Evolutionary conservation across 2,797 vertebrate species (phyloP).

Genomic region (Rhynchotus rufescens): DNA sequence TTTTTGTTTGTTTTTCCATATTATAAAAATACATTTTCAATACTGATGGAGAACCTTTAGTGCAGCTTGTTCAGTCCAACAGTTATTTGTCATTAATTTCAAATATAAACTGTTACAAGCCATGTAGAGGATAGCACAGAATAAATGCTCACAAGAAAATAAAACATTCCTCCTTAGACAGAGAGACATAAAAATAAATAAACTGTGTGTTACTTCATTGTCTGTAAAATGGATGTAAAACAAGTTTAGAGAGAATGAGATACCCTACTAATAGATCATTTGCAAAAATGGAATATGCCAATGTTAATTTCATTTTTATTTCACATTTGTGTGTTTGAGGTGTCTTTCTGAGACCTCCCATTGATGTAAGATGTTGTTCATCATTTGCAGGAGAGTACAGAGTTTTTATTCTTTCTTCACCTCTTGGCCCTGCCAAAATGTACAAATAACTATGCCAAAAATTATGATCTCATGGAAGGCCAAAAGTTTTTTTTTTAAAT

Average conservation of each 20-base stretch:
- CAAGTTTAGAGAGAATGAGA: background rate
- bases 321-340: background rate
- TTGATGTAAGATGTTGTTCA: conserved; percentile 45
- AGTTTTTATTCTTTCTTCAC: conserved; percentile 25
- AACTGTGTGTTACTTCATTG: background rate
- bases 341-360: conserved; percentile 19
- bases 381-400: conserved; percentile 37
- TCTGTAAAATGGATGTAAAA: background rate
- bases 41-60: background rate
- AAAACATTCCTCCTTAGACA: background rate
- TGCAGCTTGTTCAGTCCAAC: background rate
- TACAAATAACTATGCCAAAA: conserved; percentile 17
- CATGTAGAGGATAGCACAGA: background rate
- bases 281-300: background rate
- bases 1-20: background rate
- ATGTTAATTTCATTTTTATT: background rate
- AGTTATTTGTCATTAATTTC: background rate
- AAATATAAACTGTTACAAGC: background rate
- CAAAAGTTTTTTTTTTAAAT: background rate
- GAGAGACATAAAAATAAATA: background rate
- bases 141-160: background rate
- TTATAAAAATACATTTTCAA: background rate
- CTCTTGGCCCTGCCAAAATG: conserved; percentile 29
- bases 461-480: background rate
- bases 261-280: background rate